Conservation (phyloP, 2,888 invertebrate genomes). For the Mactromeris polynyma region DNA sequence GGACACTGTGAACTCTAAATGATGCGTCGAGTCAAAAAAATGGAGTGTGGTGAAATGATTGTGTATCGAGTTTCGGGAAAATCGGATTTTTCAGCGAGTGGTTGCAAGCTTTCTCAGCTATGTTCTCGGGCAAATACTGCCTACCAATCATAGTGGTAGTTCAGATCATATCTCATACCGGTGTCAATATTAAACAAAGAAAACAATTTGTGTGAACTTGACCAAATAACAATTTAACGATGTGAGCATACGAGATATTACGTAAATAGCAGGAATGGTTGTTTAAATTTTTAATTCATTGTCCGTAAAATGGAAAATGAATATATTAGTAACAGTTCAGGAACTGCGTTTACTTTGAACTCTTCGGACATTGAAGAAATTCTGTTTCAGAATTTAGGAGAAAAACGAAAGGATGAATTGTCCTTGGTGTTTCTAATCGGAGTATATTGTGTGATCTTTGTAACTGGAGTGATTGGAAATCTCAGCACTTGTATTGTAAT, state of each 20-base stretch:
- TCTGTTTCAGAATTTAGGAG: constrained; percentile 73
- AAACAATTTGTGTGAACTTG: not conserved
- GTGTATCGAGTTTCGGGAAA: not conserved
- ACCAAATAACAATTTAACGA: not conserved
- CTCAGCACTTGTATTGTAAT: constrained; percentile 95
- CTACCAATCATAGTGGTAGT: too few relatives aligned
- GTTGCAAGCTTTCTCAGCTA: not conserved
- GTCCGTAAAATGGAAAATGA: not conserved
- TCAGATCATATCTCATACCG: not conserved
- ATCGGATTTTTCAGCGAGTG: not conserved
- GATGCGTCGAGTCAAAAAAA: not conserved
- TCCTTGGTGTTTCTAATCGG: constrained; percentile 81
- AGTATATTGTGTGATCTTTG: constrained; percentile 91
- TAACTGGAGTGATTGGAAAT: constrained; percentile 95
- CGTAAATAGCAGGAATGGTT: not conserved
- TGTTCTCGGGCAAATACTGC: not conserved
- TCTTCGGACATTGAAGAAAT: constrained; percentile 1
- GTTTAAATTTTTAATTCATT: not conserved
- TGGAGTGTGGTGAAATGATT: not conserved
- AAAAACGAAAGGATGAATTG: constrained; percentile 76
- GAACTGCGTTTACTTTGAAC: not conserved
- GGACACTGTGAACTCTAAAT: not conserved
- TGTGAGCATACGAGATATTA: not conserved
- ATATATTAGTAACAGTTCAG: not conserved
- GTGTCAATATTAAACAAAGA: not conserved